Base-by-base conservation (phyloP, 2,797 vertebrate genomes). In the Gobio occitaniae region DNA sequence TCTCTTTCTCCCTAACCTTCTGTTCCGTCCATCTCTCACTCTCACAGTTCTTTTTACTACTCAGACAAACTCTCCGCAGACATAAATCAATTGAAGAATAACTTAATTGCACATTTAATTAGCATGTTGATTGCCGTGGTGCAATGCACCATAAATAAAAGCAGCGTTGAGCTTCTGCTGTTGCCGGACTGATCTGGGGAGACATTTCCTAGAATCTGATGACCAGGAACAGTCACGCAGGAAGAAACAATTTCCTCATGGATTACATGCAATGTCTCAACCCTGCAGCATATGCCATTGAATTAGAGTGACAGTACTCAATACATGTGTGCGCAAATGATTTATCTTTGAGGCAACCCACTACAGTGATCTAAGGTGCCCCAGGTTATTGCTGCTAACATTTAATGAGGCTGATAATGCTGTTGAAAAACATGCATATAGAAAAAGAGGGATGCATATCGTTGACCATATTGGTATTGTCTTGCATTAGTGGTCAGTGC, bases 31-130 rank as follows among this genome's bases (percentile, higher is more conserved):
- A n/a, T 61, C 56, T 71, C 89, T 87, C 83, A 86, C 88, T 84
- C 86, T 90, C 91, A 89, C 90, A 89, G 85, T 87, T 84, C 76
- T 41, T 81, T 78, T 38, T 25, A 84, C 59, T 71, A 68, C 41
- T 61, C n/a, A 10, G 80, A 68, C 54, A 82, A 84, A 50, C 47
- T 84, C 78, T 84, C 78, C 52, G 54, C 68, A 83, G 83, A 87
- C 78, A 80, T 80, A 78, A 86, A 90, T 93, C 92, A 89, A 91
- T 92, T 94, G 88, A 91, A 89, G 88, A 90, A 89, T 90, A 88
- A 92, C 92, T 94, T 93, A 93, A 94, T 93, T 93, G 91, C 91
- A 92, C 92, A 93, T 91, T 94, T 92, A 84, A 92, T 89, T 88
- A 86, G 69, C 88, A 89, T 86, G 83, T n/a, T 72, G 82, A 90